Base-by-base conservation (phyloP, 1,140 invertebrate species). In the Popillia japonica region DNA sequence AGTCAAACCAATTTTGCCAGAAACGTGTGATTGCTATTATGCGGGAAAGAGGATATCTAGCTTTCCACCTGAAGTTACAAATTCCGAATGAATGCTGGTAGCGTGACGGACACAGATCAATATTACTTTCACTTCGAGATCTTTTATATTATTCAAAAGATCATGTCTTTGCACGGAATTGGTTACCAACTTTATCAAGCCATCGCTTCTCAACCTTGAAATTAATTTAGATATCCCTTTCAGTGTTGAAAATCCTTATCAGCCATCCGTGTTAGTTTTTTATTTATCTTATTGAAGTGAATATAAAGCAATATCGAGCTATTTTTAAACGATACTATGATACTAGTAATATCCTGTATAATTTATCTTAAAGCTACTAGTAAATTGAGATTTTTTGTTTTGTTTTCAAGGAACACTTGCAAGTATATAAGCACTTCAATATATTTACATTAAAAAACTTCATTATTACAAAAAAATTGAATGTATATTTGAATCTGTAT, bases 41-140 rank as follows among this genome's bases (percentile, higher is more conserved):
- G 14, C 48, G 48, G 17, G 48, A 55, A 55, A n/a, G 6, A 6
- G 14, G 14, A 55, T 55, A 55, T 55, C 14, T 17, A 17, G n/a
- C 48, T 55, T 55, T 55, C 14, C 48, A n/a, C 48, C 2, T 55
- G 6, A 55, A 55, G 11, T 55, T 55, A 55, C 48, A 55, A 55
- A 55, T 55, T 55, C 48, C 17, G 14, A 55, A 55, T n/a, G 48
- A 55, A 55, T 55, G 48, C 48, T 17, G 14, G 17, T 55, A 55
- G 48, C 48, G 48, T 55, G 48, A 55, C 48, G 6, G 6, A 55
- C 3, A 17, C 6, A 14, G n/a, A 55, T 55, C 48, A 55, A 55
- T 55, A 55, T 17, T 55, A 55, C 48, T 55, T 55, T 55, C 48
- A n/a, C 48, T 55, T 55, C 48, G 14, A 55, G 48, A 55, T 55